phyloP scores from a whole-genome alignment of 2,113 vertebrate species.

The Labrus mixtus region DNA sequence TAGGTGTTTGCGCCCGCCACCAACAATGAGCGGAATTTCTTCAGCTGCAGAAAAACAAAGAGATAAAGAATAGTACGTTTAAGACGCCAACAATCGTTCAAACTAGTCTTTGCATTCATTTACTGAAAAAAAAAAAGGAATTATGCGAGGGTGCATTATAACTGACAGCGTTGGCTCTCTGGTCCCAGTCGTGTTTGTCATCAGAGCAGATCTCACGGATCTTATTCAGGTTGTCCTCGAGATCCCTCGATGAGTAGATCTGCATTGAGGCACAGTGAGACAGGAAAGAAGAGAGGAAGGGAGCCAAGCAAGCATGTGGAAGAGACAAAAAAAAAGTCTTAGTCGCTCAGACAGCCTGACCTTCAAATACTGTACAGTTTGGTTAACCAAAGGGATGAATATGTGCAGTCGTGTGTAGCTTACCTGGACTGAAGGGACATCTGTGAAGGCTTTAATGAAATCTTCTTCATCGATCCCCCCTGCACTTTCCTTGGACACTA shows the following conservation, averaged over 20 bases:
- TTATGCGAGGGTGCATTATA: background rate
- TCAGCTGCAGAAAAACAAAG: slow-evolving; percentile 83
- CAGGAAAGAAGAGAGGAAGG: background rate
- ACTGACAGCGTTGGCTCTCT: slow-evolving; percentile 91
- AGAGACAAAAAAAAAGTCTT: too few species aligned
- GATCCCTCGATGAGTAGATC: slow-evolving; percentile 96
- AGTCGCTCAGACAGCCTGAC: slow-evolving; percentile 10
- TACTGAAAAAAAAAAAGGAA: background rate
- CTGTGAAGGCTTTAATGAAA: slow-evolving; percentile 94
- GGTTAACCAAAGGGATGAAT: slow-evolving; percentile 2
- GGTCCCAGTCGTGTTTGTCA: slow-evolving; percentile 99
- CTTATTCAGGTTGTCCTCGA: slow-evolving; percentile 98
- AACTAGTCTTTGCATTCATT: too few species aligned
- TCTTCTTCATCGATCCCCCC: slow-evolving; percentile 96
- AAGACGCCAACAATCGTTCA: too few species aligned
- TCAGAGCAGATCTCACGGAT: slow-evolving; percentile 98
- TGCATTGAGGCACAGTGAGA: slow-evolving; percentile 61
- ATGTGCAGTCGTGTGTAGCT: background rate
- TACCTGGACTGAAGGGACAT: slow-evolving; percentile 95
- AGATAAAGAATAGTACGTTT: background rate
- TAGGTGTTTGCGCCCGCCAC: slow-evolving; percentile 93
- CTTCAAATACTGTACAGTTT: background rate
- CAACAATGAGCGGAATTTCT: slow-evolving; percentile 93
- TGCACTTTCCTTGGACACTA: slow-evolving; percentile 92
- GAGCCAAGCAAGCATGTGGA: background rate